phyloP scores from a whole-genome alignment of 2,888 invertebrate genomes.

The Trissolcus brochymenae region DNA sequence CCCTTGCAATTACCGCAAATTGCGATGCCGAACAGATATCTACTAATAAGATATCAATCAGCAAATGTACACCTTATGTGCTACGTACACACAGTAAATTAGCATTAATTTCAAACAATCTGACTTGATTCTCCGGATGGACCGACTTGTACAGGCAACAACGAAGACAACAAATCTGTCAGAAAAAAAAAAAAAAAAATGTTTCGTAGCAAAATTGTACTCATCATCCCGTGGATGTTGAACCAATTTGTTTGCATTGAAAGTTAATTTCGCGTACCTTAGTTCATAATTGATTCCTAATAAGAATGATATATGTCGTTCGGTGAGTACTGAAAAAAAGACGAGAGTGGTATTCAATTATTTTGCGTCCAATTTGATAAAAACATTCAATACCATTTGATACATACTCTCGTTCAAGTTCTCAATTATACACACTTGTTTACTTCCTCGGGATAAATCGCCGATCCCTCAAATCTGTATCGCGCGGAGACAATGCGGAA shows the following conservation, averaged over 20 bases:
- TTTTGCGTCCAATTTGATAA: background rate
- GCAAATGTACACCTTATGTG: constrained; percentile 40
- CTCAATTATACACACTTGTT: constrained; percentile 32
- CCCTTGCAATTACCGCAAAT: constrained; percentile 50
- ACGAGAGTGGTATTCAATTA: constrained; percentile 16
- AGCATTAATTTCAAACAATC: constrained; percentile 23
- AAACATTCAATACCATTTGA: constrained; percentile 16
- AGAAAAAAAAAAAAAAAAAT: too few species aligned
- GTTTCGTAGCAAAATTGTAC: too few species aligned
- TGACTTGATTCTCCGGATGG: constrained; percentile 14
- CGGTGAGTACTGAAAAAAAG: background rate
- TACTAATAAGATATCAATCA: constrained; percentile 50
- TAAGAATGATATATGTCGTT: constrained; percentile 2
- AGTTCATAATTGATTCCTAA: background rate
- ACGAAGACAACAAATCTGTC: too few species aligned
- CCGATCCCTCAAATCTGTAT: constrained; percentile 32
- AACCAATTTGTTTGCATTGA: too few species aligned
- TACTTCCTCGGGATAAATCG: constrained; percentile 25
- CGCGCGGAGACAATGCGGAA: constrained; percentile 19
- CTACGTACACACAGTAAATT: constrained; percentile 9
- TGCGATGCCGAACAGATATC: constrained; percentile 29
- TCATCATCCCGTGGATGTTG: too few species aligned
- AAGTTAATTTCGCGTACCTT: too few species aligned
- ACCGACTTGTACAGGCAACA: too few species aligned
- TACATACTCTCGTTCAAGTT: constrained; percentile 28